These are phyloP conservation scores for Sesia bembeciformis DNA, from an alignment of 2,888 invertebrate genomes.

Conservation along the genomic window DNA sequence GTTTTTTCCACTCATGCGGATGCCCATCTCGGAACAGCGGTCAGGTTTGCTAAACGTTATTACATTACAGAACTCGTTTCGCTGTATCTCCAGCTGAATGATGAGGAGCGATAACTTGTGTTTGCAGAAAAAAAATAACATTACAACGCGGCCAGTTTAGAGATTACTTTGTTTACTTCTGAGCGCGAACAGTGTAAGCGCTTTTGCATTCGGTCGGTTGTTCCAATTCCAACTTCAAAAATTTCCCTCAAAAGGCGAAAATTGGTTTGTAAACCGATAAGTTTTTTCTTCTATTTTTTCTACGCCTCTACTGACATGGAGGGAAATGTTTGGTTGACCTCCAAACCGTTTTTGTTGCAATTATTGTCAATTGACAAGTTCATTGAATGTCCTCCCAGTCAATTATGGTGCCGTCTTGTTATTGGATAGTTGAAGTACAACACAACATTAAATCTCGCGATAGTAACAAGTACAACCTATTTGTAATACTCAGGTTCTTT, in stretches of 20 bases:
- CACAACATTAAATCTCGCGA: too few species aligned
- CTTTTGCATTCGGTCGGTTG: conserved; percentile 36
- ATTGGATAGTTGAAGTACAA: conserved; percentile 9
- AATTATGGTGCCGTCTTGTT: conserved; percentile 26
- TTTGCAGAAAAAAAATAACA: conserved; percentile 3
- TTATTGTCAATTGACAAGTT: conserved; percentile 48
- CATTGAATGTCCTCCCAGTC: conserved; percentile 34
- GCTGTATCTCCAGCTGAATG: conserved; percentile 4
- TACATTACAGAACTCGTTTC: conserved; percentile 44
- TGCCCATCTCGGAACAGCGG: conserved; percentile 23
- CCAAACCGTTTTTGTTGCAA: conserved; percentile 39
- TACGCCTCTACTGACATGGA: conserved; percentile 14
- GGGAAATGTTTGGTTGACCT: conserved; percentile 24
- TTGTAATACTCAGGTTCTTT: too few species aligned
- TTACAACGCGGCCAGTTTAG: conserved; percentile 37
- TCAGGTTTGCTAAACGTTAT: conserved; percentile 44
- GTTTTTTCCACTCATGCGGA: conserved; percentile 41
- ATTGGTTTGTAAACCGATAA: conserved; percentile 11
- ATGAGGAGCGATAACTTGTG: conserved; percentile 1
- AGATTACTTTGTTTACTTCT: conserved; percentile 41
- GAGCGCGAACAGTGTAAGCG: conserved; percentile 12
- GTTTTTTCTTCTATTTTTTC: conserved; percentile 14
- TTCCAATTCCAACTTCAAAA: conserved; percentile 28
- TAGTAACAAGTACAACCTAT: too few species aligned
- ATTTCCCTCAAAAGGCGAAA: conserved; percentile 15